Percentiles rank a stretch among this genome's conserved stretches.
These are phyloP conservation scores for Liopterus haemorrhoidalis DNA, from an alignment of 2,888 invertebrate genomes.

Conservation along the genomic window DNA sequence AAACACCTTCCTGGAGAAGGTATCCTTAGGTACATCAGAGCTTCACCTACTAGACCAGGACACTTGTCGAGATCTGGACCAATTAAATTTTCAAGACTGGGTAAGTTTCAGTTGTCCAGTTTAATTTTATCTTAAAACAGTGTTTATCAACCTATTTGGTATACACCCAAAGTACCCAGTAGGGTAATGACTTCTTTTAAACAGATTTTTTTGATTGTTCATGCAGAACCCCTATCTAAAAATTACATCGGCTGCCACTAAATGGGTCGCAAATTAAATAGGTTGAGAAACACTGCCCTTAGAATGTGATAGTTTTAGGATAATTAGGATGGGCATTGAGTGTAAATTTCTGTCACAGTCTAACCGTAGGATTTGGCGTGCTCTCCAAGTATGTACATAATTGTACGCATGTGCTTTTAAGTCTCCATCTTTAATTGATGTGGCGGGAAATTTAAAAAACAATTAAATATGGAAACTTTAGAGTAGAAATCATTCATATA, in stretches of 20 bases:
- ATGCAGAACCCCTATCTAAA: too few relatives aligned
- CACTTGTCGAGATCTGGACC: constrained; percentile 66
- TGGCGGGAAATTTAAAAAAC: too few relatives aligned
- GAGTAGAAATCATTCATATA: too few relatives aligned
- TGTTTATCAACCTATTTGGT: too few relatives aligned
- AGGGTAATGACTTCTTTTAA: too few relatives aligned
- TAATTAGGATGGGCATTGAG: constrained; percentile 12
- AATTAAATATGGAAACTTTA: too few relatives aligned
- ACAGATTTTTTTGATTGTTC: too few relatives aligned
- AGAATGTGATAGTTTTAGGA: constrained; percentile 6
- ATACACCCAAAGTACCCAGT: too few relatives aligned
- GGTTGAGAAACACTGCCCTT: constrained; percentile 1
- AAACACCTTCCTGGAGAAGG: constrained; percentile 81
- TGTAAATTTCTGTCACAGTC: constrained; percentile 47
- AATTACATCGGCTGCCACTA: too few relatives aligned
- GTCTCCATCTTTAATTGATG: too few relatives aligned
- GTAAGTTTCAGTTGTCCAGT: constrained; percentile 60
- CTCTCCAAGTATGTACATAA: constrained; percentile 65
- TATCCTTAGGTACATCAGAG: constrained; percentile 63
- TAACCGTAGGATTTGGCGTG: constrained; percentile 72
- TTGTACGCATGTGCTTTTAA: constrained; percentile 3
- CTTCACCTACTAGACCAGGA: constrained; percentile 57
- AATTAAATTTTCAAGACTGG: constrained; percentile 86
- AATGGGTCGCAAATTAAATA: too few relatives aligned
- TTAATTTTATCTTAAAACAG: too few relatives aligned